Evolutionary conservation across 2,888 invertebrate species (phyloP).

Genomic region (Pollenia angustigena): DNA sequence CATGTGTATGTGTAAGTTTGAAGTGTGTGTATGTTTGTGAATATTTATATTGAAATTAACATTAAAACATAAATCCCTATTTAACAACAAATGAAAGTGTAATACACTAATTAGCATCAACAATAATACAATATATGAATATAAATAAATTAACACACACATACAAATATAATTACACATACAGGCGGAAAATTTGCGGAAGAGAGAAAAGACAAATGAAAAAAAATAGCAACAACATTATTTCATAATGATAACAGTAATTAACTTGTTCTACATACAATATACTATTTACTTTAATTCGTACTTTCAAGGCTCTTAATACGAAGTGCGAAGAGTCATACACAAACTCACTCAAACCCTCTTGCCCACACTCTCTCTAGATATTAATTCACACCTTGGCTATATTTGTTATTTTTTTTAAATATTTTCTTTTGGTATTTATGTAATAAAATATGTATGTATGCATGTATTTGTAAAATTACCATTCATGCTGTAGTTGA

Average conservation of each 20-base stretch:
- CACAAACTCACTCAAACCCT: background rate
- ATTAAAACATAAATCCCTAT: constrained; percentile 70
- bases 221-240: constrained; percentile 27
- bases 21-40: constrained; percentile 11
- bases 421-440: background rate
- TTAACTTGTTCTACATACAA: constrained; percentile 72
- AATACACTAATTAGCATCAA: constrained; percentile 73
- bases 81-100: constrained; percentile 73
- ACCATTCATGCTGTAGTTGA: background rate
- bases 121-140: constrained; percentile 46
- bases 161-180: background rate
- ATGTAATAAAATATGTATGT: background rate
- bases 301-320: constrained; percentile 47
- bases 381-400: constrained; percentile 46
- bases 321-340: constrained; percentile 4
- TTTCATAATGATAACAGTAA: constrained; percentile 74
- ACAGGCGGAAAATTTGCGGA: background rate
- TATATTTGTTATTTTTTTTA: background rate
- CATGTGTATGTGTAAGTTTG: constrained; percentile 7
- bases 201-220: constrained; percentile 12
- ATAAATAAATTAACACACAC: constrained; percentile 32
- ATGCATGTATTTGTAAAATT: background rate
- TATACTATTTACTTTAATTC: constrained; percentile 18
- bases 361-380: background rate
- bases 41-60: constrained; percentile 37